Evolutionary conservation across 2,113 vertebrate species (phyloP), one percentile per base, ranked within the genome.

Genomic region (Gnathonemus echidnorhynchus): DNA sequence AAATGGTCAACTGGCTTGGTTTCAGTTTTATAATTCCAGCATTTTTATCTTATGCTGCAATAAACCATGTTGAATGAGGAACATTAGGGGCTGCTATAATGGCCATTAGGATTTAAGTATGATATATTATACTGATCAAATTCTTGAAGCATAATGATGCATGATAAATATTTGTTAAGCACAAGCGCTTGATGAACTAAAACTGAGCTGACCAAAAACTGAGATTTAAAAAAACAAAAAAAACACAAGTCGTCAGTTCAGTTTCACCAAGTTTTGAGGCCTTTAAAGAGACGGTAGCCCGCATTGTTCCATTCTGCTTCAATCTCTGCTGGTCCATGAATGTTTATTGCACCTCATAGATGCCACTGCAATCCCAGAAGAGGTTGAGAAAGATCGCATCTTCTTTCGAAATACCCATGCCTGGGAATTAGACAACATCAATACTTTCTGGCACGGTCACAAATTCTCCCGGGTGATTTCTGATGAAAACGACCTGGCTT

Each of bases 141-240:
- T 85, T 85, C 83, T 66, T 89, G 80, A 83, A 86, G 89, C 49
- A 46, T 45, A 49, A 50, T 83, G 52, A 62, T 45, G 53, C 39
- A 24, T 80, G 85, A 86, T 89, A 58, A 66, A 83, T 35, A 48
- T 89, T 86, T n/a, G 35, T 49, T 85, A 89, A 86, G 19, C 45
- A 42, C 27, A 35, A 45, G 49, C 9, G 17, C 27, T 88, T 70
- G 88, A 49, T 42, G 53, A 27, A 10, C 4, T 39, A 62, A 49
- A 10, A 35, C 24, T n/a, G 39, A 42, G 39, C 39, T 42, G 39
- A 42, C 10, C 27, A 31, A 50, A n/a, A 31, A 52, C n/a, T 35
- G n/a, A 19, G 45, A 39, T 80, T 17, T 58, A 9, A 62, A 62
- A 58, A 58, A 42, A 42, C 39, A 42, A 24, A 3, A 62, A n/a